Evolutionary conservation across 2,113 vertebrate genomes (phyloP).

Genomic region (Murina feae): DNA sequence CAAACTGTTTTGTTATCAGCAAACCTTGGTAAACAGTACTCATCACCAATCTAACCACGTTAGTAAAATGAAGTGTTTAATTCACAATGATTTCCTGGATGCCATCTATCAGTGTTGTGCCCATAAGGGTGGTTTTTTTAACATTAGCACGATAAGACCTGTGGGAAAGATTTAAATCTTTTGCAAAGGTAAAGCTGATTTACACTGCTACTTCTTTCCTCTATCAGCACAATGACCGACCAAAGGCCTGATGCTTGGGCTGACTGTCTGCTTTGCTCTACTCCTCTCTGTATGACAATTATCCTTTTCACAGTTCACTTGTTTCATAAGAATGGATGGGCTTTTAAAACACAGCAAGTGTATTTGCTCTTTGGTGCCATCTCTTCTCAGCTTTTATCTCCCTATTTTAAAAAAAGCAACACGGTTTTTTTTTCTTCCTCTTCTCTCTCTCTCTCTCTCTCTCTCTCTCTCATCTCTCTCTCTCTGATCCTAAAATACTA

Average conservation of each 20-base stretch:
- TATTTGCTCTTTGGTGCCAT: neutral
- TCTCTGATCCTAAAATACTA: neutral
- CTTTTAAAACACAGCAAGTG: conserved; percentile 2
- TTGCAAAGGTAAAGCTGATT: neutral
- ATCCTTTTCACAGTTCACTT: neutral
- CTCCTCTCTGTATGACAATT: too few relatives aligned
- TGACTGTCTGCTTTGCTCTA: neutral
- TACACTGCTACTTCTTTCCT: neutral
- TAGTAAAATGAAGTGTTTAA: neutral
- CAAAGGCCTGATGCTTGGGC: neutral
- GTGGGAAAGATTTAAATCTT: neutral
- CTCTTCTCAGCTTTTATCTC: neutral
- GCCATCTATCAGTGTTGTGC: neutral
- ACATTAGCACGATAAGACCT: neutral
- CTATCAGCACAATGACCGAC: neutral
- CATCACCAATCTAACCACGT: neutral
- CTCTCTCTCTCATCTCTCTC: too few relatives aligned
- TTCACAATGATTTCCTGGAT: neutral
- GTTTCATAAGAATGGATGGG: neutral
- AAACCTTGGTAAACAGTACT: neutral
- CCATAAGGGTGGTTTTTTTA: neutral
- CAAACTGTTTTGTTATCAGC: neutral
- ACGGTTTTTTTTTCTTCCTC: neutral
- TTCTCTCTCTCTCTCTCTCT: neutral
- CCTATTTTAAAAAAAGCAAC: neutral